A percentile compares a stretch with the other conserved stretches of the same genome.
These are phyloP conservation scores for Chloroceryle inda DNA, from an alignment of 2,797 vertebrate species.

Conservation along the genomic window DNA sequence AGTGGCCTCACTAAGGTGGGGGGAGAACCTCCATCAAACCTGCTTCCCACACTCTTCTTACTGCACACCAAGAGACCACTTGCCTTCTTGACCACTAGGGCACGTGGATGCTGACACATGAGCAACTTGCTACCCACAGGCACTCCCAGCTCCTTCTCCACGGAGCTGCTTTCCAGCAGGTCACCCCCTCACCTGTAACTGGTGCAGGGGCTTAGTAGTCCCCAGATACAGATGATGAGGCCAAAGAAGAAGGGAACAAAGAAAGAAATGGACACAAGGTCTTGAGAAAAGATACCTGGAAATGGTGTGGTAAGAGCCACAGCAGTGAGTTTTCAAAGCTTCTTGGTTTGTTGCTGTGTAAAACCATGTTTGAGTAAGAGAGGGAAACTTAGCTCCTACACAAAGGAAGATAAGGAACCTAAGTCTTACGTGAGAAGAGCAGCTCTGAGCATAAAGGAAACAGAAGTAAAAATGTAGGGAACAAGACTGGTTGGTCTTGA, in stretches of 20 bases:
- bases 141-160: not conserved
- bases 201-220: not conserved
- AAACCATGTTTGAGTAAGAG: not conserved
- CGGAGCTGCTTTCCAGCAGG: not conserved
- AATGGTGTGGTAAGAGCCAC: not conserved
- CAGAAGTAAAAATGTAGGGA: not conserved
- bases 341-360: not conserved
- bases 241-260: not conserved
- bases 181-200: not conserved
- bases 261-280: not conserved
- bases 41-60: not conserved
- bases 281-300: not conserved
- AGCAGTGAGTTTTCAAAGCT: not conserved
- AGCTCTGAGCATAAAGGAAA: not conserved
- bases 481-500: not conserved
- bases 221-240: not conserved
- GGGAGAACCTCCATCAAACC: not conserved
- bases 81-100: not conserved
- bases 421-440: not conserved
- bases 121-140: no score
- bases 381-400: not conserved
- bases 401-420: not conserved
- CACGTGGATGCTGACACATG: no score
- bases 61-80: not conserved
- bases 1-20: no score